Conservation (phyloP, 2,888 invertebrate genomes). For the Heterodera filipjevi region DNA sequence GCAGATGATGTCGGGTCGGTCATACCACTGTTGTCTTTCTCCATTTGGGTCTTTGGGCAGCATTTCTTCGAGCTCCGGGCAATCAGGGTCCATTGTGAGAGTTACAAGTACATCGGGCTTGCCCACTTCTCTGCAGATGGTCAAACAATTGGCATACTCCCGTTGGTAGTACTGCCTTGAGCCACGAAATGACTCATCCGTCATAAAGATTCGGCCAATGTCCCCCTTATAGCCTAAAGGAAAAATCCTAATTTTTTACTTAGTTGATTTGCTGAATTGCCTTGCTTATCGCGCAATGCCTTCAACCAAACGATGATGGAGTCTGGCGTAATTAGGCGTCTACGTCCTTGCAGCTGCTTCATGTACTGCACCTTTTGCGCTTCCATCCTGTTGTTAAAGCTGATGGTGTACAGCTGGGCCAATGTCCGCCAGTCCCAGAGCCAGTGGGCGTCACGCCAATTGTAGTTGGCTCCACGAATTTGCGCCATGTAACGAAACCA, state of each 20-base stretch:
- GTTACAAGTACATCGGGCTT: no score
- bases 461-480: background rate
- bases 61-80: no score
- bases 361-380: conserved; percentile 15
- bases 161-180: no score
- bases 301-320: background rate
- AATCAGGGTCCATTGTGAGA: no score
- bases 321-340: background rate
- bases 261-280: background rate
- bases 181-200: no score
- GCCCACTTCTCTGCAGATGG: no score
- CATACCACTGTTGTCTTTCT: no score
- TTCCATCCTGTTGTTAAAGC: conserved; percentile 15
- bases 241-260: background rate
- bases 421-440: conserved; percentile 16
- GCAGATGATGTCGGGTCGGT: no score
- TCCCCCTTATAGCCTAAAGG: background rate
- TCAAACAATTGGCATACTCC: no score
- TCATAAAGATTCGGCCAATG: no score
- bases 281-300: background rate
- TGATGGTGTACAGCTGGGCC: conserved; percentile 19
- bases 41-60: no score
- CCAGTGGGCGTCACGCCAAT: conserved; percentile 1
- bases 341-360: background rate
- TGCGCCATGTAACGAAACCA: conserved; percentile 1